Percentiles rank a stretch among this genome's conserved stretches.
phyloP scores from a whole-genome alignment of 2,113 vertebrate genomes.

The Chloroceryle aenea region DNA sequence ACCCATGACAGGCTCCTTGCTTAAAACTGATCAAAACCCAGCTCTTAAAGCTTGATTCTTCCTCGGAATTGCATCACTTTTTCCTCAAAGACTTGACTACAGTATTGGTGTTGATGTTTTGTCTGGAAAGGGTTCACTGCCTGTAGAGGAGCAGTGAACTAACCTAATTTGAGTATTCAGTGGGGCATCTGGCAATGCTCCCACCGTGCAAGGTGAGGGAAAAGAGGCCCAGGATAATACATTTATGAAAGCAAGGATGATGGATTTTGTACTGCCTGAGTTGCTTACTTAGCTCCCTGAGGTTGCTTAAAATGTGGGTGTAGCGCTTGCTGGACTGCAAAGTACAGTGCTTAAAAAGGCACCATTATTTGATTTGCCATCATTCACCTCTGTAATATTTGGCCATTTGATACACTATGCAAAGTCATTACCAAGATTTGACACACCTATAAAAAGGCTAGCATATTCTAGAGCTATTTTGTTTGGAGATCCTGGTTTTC shows the following conservation, averaged over 20 bases:
- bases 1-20: not conserved
- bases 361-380: conserved; percentile 46
- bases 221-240: not conserved
- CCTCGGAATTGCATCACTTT: not conserved
- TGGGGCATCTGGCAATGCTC: not conserved
- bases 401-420: not conserved
- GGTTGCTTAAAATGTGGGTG: not conserved
- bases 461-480: not conserved
- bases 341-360: not conserved
- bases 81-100: not conserved
- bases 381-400: conserved; percentile 20
- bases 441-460: not conserved
- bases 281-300: not conserved
- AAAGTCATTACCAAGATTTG: not conserved
- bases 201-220: not conserved
- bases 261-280: not conserved
- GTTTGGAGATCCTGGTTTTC: not conserved
- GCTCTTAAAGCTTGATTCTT: not conserved
- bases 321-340: not conserved
- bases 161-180: not conserved
- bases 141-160: not conserved
- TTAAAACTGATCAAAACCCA: not conserved
- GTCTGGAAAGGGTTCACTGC: not conserved
- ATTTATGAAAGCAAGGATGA: not conserved
- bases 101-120: not conserved